Percentiles rank a stretch among this genome's conserved stretches.
phyloP scores from a whole-genome alignment of 2,113 vertebrate genomes.

The Corythornis cristatus region DNA sequence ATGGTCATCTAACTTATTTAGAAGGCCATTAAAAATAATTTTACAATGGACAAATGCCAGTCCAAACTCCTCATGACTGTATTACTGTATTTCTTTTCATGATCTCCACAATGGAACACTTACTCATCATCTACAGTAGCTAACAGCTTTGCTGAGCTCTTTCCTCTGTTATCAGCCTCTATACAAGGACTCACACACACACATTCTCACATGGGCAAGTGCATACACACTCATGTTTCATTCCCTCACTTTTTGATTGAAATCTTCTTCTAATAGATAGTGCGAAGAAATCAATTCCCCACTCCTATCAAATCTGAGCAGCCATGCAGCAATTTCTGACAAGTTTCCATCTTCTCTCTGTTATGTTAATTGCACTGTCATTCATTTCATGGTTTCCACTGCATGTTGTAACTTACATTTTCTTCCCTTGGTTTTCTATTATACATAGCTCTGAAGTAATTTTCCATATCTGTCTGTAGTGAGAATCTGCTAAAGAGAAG shows the following conservation, averaged over 20 bases:
- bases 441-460: neutral
- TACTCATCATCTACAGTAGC: neutral
- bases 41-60: neutral
- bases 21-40: neutral
- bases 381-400: constrained; percentile 15
- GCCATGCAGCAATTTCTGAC: constrained; percentile 27
- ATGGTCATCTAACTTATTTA: neutral
- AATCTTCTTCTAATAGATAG: constrained; percentile 28
- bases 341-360: constrained; percentile 33
- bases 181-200: neutral
- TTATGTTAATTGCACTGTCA: constrained; percentile 48
- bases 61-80: neutral
- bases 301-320: constrained; percentile 22
- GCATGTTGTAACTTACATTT: constrained; percentile 11
- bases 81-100: neutral
- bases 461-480: neutral
- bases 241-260: constrained; percentile 46
- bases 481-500: neutral
- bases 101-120: neutral
- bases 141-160: neutral
- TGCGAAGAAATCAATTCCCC: constrained; percentile 48
- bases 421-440: constrained; percentile 19
- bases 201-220: neutral
- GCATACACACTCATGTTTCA: neutral
- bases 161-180: neutral